These are phyloP conservation scores for Megathymus violae DNA, from an alignment of 1,140 invertebrate species.

Conservation along the genomic window DNA sequence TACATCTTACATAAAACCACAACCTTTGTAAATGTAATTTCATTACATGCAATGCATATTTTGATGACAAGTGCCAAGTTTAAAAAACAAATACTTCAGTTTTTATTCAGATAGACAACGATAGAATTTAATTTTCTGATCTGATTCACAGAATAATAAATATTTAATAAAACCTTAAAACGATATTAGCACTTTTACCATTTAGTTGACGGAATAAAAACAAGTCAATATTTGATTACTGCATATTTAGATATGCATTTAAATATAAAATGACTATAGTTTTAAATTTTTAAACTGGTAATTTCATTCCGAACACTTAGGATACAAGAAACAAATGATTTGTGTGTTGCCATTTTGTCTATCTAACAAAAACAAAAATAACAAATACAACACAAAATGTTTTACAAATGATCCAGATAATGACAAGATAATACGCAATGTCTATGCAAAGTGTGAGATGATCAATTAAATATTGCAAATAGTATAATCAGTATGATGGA, in stretches of 20 bases:
- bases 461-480: too few relatives aligned
- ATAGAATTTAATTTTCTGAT: background rate
- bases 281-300: too few relatives aligned
- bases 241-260: too few relatives aligned
- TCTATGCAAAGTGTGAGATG: constrained; percentile 32
- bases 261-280: too few relatives aligned
- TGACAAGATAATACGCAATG: constrained; percentile 7
- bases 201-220: too few relatives aligned
- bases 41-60: constrained; percentile 30
- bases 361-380: background rate
- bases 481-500: too few relatives aligned
- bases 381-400: constrained; percentile 1
- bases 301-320: too few relatives aligned
- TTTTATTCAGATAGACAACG: constrained; percentile 3
- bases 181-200: too few relatives aligned
- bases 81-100: background rate
- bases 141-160: background rate
- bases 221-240: too few relatives aligned
- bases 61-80: constrained; percentile 6
- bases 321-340: too few relatives aligned
- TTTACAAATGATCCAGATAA: background rate
- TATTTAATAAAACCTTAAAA: too few relatives aligned
- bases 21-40: constrained; percentile 21
- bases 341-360: background rate
- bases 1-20: constrained; percentile 13